phyloP scores from a whole-genome alignment of 2,888 invertebrate species.

The Dynastes grantii region DNA sequence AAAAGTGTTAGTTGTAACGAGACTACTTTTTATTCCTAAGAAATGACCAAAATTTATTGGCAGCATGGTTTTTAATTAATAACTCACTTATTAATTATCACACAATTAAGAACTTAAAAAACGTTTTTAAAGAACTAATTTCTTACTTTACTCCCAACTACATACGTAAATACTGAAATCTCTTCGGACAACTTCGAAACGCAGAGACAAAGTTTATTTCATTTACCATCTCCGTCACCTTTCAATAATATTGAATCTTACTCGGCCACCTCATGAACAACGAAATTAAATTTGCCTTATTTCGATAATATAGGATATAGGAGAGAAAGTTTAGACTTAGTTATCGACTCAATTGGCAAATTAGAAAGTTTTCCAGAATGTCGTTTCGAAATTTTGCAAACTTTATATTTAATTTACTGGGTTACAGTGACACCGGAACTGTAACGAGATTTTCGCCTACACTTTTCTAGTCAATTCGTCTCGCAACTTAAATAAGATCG shows the following conservation, averaged over 20 bases:
- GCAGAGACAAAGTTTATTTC: background rate
- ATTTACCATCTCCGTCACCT: background rate
- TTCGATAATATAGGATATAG: constrained; percentile 14
- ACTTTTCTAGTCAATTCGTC: constrained; percentile 10
- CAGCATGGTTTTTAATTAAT: no score
- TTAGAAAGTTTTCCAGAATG: constrained; percentile 18
- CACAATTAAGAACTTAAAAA: no score
- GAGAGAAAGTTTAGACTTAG: constrained; percentile 6
- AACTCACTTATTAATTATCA: no score
- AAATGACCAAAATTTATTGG: no score
- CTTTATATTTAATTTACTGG: constrained; percentile 32
- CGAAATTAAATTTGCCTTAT: background rate
- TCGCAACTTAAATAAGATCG: background rate
- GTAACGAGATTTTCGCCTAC: constrained; percentile 17
- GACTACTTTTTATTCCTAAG: no score
- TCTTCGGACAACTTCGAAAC: no score
- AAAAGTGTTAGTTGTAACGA: no score
- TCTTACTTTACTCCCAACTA: no score
- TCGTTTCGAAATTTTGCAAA: constrained; percentile 20
- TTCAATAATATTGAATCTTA: background rate
- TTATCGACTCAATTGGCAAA: constrained; percentile 20
- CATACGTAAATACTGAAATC: no score
- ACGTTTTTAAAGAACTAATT: no score
- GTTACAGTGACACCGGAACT: background rate
- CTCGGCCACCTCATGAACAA: no score